Evolutionary conservation across 53 echinoderm and acorn worm species (phyloP).

Genomic region (Hippasteria phrygiana): DNA sequence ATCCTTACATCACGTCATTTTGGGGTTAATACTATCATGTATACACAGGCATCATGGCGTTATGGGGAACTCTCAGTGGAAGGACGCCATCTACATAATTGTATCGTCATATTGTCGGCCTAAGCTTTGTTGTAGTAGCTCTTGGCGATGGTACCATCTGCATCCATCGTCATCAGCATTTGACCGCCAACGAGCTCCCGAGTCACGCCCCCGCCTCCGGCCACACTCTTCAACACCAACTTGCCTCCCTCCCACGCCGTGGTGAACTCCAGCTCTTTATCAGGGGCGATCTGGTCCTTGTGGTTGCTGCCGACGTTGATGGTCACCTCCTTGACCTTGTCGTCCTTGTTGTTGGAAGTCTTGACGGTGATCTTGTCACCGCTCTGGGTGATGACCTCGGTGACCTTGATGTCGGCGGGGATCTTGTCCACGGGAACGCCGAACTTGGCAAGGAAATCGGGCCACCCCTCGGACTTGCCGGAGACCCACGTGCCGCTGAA

Average conservation of each 20-base stretch:
- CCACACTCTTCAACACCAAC: slow-evolving; percentile 63
- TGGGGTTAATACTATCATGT: too few species aligned
- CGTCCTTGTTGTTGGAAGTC: slow-evolving; percentile 47
- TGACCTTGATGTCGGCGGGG: slow-evolving; percentile 73
- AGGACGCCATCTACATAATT: too few species aligned
- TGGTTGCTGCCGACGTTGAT: slow-evolving; percentile 35
- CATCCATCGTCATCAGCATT: slow-evolving; percentile 9
- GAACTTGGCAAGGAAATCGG: slow-evolving; percentile 48
- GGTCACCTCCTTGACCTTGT: slow-evolving; percentile 2
- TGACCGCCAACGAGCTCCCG: neutral
- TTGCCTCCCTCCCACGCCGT: slow-evolving; percentile 78
- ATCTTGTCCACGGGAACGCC: slow-evolving; percentile 58
- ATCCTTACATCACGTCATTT: too few species aligned
- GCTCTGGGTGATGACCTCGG: slow-evolving; percentile 72
- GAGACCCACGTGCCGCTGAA: slow-evolving; percentile 77
- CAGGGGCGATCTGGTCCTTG: slow-evolving; percentile 59
- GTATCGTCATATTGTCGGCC: slow-evolving; percentile 3
- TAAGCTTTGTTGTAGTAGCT: slow-evolving; percentile 23
- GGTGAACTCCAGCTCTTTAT: slow-evolving; percentile 71
- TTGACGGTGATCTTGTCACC: slow-evolving; percentile 79
- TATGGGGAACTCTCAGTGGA: neutral
- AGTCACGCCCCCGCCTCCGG: slow-evolving; percentile 57
- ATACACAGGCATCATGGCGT: neutral
- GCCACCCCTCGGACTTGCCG: slow-evolving; percentile 52
- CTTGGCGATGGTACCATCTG: slow-evolving; percentile 23